These are phyloP conservation scores for Oxyteleia sp. DNA, from an alignment of 2,888 invertebrate species.

Conservation along the genomic window DNA sequence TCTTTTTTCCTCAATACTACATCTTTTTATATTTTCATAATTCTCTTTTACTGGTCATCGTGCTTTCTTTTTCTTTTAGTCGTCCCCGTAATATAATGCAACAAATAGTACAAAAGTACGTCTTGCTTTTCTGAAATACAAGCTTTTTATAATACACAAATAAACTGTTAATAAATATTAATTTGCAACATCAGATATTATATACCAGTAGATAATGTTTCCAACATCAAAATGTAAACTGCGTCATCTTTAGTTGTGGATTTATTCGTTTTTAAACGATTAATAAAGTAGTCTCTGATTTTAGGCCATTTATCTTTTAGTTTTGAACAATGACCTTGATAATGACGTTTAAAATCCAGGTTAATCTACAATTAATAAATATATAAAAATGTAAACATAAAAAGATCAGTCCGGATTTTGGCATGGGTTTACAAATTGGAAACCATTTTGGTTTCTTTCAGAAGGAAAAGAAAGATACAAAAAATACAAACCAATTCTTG, in stretches of 20 bases:
- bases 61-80: not conserved
- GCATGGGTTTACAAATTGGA: no score
- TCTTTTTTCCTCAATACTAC: not conserved
- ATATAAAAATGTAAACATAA: no score
- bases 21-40: not conserved
- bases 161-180: no score
- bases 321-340: not conserved
- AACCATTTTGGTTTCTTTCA: no score
- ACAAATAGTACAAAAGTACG: not conserved
- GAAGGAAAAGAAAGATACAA: no score
- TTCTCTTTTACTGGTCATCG: no score
- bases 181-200: no score
- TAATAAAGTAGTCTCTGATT: constrained; percentile 1
- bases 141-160: no score
- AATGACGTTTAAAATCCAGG: not conserved
- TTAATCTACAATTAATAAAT: constrained; percentile 1
- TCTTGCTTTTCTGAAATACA: no score
- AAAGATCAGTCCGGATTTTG: no score
- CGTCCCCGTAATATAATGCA: constrained; percentile 8
- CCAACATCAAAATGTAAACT: not conserved
- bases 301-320: not conserved
- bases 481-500: constrained; percentile 3
- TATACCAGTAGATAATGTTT: not conserved
- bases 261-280: not conserved
- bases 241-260: constrained; percentile 3